Conservation (phyloP, 2,113 vertebrate species). For the Nannobrachium achirus region DNA sequence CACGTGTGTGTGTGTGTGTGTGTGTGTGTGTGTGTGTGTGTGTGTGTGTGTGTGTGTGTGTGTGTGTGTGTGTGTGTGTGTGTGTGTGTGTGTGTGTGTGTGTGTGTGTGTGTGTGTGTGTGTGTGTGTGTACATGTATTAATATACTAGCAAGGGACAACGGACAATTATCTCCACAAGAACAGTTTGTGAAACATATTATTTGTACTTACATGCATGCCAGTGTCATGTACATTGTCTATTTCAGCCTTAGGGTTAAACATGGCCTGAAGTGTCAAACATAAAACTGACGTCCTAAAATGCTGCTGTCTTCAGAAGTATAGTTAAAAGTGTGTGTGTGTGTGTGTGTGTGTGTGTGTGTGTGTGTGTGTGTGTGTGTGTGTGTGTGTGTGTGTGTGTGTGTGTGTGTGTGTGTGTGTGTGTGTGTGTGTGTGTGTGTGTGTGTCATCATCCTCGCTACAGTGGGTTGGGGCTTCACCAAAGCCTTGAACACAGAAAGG, state of each 20-base stretch:
- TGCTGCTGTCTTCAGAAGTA: no score
- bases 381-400: background rate
- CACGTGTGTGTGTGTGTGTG: constrained; percentile 25
- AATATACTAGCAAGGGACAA: no score
- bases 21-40: constrained; percentile 34
- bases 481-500: constrained; percentile 21
- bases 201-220: no score
- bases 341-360: constrained; percentile 20
- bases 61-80: constrained; percentile 17
- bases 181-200: no score
- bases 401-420: constrained; percentile 4
- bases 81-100: constrained; percentile 28
- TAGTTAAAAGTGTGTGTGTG: constrained; percentile 23
- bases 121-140: no score
- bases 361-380: constrained; percentile 30
- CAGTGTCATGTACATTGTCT: no score
- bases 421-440: background rate
- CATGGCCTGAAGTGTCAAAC: no score
- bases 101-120: constrained; percentile 15
- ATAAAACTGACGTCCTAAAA: no score
- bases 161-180: no score
- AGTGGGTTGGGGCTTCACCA: constrained; percentile 21
- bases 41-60: background rate
- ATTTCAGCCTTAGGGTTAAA: no score
- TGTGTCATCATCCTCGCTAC: constrained; percentile 18